Base-by-base conservation (phyloP, 2,888 invertebrate genomes). In the Amblyteles armatorius region DNA sequence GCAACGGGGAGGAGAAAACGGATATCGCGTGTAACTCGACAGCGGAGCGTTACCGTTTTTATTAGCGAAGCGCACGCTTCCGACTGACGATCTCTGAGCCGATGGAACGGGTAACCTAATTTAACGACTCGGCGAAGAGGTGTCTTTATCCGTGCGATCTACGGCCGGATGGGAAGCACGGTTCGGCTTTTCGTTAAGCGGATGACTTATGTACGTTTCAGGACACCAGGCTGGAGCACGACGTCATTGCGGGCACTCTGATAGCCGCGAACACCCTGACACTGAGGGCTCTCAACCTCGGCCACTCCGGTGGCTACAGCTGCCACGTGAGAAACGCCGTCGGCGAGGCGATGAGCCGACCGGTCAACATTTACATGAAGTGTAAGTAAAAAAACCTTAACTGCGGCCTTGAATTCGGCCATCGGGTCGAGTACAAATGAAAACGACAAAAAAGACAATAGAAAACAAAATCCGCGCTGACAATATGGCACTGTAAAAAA, bases 241-340 rank as follows among this genome's bases (percentile, higher is more conserved):
- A 97, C 91, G 96, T 96, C 6, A 95, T 95, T 33, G 95, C 95
- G 2, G 97, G 97, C 0, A 95, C 96, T 79, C 94, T 96, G 65
- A 95, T 97, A 26, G 95, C 96, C 87, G 96, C 96, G 79, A 95
- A 96, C 92, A 96, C 96, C 86, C 94, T 98, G 90, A 95, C 96
- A 85, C 94, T 98, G 81, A 95, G 96, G 90, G 95, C 95, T 79
- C 94, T 98, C 87, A 95, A 96, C 87, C 95, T 97, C 87, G 96
- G 96, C 88, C 96, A 96, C 89, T 96, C 96, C 0, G 97, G 97
- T 2, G 96, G 97, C 79, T 98, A 98, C 93, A 95, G 97, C 40
- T 98, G 98, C 92, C 95, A 97, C 76, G 98, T 97, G 4, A 95
- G 95, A 84, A 98, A 98, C 92, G 94, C 96, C 1, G 97, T 98